Base-by-base conservation (phyloP, 2,797 vertebrate genomes). In the Lithobates pipiens region DNA sequence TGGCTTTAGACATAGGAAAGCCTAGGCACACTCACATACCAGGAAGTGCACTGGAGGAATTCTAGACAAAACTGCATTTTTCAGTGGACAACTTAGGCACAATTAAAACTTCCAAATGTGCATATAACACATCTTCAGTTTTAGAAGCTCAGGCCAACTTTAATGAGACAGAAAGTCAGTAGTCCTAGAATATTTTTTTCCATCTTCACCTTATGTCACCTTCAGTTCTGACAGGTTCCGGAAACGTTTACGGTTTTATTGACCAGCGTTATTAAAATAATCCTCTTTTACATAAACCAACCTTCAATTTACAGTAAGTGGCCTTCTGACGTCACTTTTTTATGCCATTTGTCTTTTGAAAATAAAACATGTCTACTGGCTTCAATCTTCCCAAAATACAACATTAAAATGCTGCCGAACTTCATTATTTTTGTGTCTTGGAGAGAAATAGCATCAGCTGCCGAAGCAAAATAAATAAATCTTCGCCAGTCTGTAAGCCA, bases 361-460 rank as follows among this genome's bases (percentile, higher is more conserved):
- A 25, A 65, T 65, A 65, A 65, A 23, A 65, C 23, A 23, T 25
- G 61, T 25, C 23, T 65, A 25, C 61, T 25, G 10, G 9, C 21
- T 65, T 65, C 34, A 84, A 27, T 42, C 88, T 69, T 75, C 88
- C 86, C 86, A 85, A 88, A 89, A 63, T 84, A 89, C 86, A 78
- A 89, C 84, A 73, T 70, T 78, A 54, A 87, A 87, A 83, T 80
- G 32, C 82, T 84, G 85, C 88, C 85, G 83, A 76, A 88, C 10
- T 29, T 50, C 61, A 83, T 88, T 44, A 74, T 77, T 80, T 88
- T 77, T 74, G 39, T 88, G 68, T 76, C 87, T 80, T 42, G 57
- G 76, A 65, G 88, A 54, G 88, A 89, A 87, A 74, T 74, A 34
- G 61, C 42, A 81, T 42, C 70, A 79, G 68, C 84, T 83, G 32